Evolutionary conservation across 2,888 invertebrate genomes (phyloP).

Genomic region (Lydus trimaculatus): DNA sequence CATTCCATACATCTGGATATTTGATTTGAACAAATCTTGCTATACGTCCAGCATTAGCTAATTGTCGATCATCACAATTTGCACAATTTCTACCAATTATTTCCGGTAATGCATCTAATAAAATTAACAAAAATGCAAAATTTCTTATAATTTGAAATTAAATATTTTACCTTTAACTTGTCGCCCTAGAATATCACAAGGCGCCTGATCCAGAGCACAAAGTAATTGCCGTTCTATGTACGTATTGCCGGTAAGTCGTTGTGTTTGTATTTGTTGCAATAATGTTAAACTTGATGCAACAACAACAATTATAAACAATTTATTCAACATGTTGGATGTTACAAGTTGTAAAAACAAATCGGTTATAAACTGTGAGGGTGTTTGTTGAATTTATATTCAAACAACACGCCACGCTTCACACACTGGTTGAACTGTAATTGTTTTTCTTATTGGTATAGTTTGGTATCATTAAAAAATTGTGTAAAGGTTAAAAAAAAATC

Average conservation of each 20-base stretch:
- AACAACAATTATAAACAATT: slow-evolving; percentile 17
- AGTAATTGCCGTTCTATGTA: slow-evolving; percentile 62
- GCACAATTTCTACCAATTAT: slow-evolving; percentile 65
- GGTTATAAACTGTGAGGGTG: slow-evolving; percentile 24
- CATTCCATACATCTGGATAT: slow-evolving; percentile 65
- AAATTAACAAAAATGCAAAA: too few species aligned
- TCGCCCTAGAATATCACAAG: slow-evolving; percentile 67
- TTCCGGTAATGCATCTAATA: slow-evolving; percentile 64
- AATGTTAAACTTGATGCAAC: neutral
- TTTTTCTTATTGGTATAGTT: neutral
- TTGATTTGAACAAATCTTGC: slow-evolving; percentile 63
- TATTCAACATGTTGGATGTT: neutral
- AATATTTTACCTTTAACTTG: slow-evolving; percentile 71
- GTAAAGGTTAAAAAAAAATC: neutral
- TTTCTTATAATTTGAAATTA: too few species aligned
- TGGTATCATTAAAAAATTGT: neutral
- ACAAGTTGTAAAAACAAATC: neutral
- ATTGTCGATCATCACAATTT: slow-evolving; percentile 63
- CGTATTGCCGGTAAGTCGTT: slow-evolving; percentile 42
- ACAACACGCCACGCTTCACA: slow-evolving; percentile 22
- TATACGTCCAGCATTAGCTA: slow-evolving; percentile 62
- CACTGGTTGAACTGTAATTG: slow-evolving; percentile 3
- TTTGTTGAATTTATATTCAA: slow-evolving; percentile 28
- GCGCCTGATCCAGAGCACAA: slow-evolving; percentile 66
- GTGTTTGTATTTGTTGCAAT: slow-evolving; percentile 32